phyloP scores from a whole-genome alignment of 2,797 vertebrate genomes.

The Hydrolagus colliei region DNA sequence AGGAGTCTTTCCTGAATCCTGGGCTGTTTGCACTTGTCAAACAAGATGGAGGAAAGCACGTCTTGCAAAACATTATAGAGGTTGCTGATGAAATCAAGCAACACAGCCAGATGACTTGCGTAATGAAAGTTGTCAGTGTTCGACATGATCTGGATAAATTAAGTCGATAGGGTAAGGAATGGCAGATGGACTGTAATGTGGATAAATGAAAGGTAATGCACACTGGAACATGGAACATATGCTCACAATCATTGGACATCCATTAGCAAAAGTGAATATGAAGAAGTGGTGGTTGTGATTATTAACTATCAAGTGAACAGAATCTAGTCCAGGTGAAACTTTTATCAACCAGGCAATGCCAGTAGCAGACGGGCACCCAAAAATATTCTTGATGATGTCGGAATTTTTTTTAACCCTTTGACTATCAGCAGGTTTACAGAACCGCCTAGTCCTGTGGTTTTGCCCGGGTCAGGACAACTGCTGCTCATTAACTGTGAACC shows the following conservation, averaged over 20 bases:
- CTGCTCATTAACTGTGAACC: too few relatives aligned
- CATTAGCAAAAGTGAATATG: not conserved
- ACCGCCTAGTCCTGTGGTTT: too few relatives aligned
- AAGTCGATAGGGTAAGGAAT: not conserved
- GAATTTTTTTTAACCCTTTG: too few relatives aligned
- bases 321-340: not conserved
- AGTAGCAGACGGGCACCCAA: not conserved
- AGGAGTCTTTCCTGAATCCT: not conserved
- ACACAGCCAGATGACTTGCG: not conserved
- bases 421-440: too few relatives aligned
- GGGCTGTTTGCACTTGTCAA: not conserved
- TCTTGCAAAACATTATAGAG: not conserved
- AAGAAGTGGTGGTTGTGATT: too few relatives aligned
- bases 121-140: not conserved
- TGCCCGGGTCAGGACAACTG: too few relatives aligned
- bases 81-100: slow-evolving; percentile 4
- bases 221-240: not conserved
- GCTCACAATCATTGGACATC: not conserved
- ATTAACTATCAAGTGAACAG: not conserved
- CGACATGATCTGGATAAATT: not conserved
- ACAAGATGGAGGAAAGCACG: slow-evolving; percentile 12
- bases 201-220: not conserved
- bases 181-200: slow-evolving; percentile 4
- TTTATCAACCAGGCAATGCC: not conserved
- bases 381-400: not conserved